These are phyloP conservation scores for Silurus aristotelis DNA, from an alignment of 2,797 vertebrate genomes.

Conservation along the genomic window DNA sequence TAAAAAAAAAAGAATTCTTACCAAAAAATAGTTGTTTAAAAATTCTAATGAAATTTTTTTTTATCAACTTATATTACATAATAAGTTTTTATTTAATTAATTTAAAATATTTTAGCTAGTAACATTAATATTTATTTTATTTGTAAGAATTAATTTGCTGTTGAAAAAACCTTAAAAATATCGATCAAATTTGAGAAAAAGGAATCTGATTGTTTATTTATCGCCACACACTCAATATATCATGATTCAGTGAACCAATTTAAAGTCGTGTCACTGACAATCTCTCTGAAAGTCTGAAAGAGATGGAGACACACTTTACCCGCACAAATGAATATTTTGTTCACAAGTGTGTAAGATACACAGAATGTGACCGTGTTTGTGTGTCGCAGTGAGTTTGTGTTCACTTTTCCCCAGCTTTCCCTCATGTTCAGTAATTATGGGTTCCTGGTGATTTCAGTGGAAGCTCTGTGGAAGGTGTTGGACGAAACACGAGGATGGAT, in stretches of 20 bases:
- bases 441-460: not conserved
- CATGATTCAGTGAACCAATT: no score
- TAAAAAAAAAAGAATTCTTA: no score
- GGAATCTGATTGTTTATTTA: not conserved
- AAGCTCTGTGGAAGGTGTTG: not conserved
- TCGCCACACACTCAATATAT: no score
- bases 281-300: not conserved
- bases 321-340: not conserved
- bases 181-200: not conserved
- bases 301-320: not conserved
- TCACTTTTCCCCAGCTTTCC: conserved; percentile 7
- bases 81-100: no score
- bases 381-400: conserved; percentile 26
- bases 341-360: not conserved
- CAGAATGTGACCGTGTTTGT: conserved; percentile 15
- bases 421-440: not conserved
- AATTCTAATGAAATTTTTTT: no score
- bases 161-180: not conserved
- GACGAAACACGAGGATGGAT: not conserved
- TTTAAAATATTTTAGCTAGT: not conserved
- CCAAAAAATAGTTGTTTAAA: no score
- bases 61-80: no score
- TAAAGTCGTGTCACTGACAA: no score
- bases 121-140: not conserved
- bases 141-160: not conserved